Base-by-base conservation (phyloP, 2,113 vertebrate genomes). In the Furnarius figulus region DNA sequence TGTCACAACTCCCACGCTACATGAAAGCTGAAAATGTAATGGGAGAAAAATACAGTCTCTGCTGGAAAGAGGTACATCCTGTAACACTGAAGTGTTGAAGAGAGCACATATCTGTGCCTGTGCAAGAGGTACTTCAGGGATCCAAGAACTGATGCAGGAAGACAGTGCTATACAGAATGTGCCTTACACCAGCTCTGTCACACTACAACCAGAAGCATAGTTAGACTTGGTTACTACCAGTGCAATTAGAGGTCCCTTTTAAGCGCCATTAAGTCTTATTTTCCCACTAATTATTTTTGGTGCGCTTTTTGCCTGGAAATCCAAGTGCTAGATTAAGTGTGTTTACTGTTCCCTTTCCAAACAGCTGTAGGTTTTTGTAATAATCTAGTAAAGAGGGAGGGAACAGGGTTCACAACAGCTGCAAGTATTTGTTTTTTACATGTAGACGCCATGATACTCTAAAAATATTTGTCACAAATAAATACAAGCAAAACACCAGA, bases 121-220 rank as follows among this genome's bases (percentile, higher is more conserved):
- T 13, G 66, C 42, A 85, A 49, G 33, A 47, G 39, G 9, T 4
- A 6, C 40, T 58, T n/a, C 37, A 22, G 17, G 31, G 30, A 21
- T 37, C 30, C 37, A 44, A 47, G 65, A 50, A 15, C 1, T 44
- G 42, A 19, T 24, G 71, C 35, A 52, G 58, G 49, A 49, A 39
- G 12, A 2, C 7, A 71, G 47, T 10, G 46, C 28, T 5, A 1
- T 2, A 31, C 49, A 80, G 21, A 76, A 27, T 2, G 0, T n/a
- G 33, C 73, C 31, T 42, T 47, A n/a, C 17, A n/a, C 9, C 30
- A 71, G 16, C 33, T 52, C 31, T 46, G 17, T 30, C 4, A 0
- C 25, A 19, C 49, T 74, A 46, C 4, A 4, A 28, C 37, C 20
- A 67, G 42, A 67, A 67, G 23, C 55, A 42, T 8, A 46, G 30